Conservation (phyloP, 1,140 invertebrate genomes). For the Lycorma delicatula region DNA sequence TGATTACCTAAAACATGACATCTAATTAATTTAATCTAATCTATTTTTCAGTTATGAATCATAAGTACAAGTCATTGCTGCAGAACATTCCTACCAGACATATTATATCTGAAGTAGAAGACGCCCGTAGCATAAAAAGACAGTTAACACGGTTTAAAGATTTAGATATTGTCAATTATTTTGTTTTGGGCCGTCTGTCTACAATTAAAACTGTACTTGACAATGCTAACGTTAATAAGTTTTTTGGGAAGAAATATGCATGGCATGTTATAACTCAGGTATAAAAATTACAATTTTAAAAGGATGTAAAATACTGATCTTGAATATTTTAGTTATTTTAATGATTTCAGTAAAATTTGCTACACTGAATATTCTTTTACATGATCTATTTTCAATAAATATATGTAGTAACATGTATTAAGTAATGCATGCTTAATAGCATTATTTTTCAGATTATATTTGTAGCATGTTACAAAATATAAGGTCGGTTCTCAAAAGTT, state of each 20-base stretch:
- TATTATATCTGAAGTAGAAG: slow-evolving; percentile 59
- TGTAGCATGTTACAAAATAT: too few relatives aligned
- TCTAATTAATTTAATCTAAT: slow-evolving; percentile 7
- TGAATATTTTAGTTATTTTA: too few relatives aligned
- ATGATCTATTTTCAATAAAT: too few relatives aligned
- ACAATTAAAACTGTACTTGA: slow-evolving; percentile 63
- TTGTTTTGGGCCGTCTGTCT: slow-evolving; percentile 58
- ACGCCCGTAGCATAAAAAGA: slow-evolving; percentile 41
- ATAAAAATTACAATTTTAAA: slow-evolving; percentile 7
- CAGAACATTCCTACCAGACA: slow-evolving; percentile 81
- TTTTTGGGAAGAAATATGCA: slow-evolving; percentile 46
- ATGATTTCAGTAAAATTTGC: too few relatives aligned
- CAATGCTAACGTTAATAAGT: slow-evolving; percentile 38
- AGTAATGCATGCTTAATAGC: too few relatives aligned
- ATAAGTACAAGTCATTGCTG: slow-evolving; percentile 82
- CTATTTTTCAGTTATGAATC: slow-evolving; percentile 64
- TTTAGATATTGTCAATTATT: slow-evolving; percentile 81
- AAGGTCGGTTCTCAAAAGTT: too few relatives aligned
- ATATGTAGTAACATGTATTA: too few relatives aligned
- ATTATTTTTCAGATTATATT: too few relatives aligned
- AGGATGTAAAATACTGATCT: too few relatives aligned
- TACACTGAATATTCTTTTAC: too few relatives aligned
- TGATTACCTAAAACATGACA: too few relatives aligned
- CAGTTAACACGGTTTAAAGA: slow-evolving; percentile 64
- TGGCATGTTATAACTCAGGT: slow-evolving; percentile 53